A percentile compares a stretch with the other conserved stretches of the same genome.
Evolutionary conservation across 2,888 invertebrate species (phyloP).

Genomic region (Thymelicus sylvestris): DNA sequence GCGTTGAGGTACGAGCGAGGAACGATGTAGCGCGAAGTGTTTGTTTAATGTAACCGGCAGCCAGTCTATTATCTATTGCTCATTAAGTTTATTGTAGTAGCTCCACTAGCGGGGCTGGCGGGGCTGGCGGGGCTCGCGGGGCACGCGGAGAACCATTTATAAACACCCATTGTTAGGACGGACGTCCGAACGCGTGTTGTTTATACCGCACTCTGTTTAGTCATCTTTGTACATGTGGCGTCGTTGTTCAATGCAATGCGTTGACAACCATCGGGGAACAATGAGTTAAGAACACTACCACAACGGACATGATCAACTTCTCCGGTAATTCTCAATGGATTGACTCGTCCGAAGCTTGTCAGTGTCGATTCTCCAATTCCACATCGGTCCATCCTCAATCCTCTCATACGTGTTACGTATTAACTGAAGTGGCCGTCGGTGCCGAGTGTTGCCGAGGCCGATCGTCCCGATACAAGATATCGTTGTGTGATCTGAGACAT

Average conservation of each 20-base stretch:
- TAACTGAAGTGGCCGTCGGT: constrained; percentile 5
- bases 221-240: neutral
- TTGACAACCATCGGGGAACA: no score
- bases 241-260: no score
- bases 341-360: no score
- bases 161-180: constrained; percentile 26
- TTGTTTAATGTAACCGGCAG: constrained; percentile 29
- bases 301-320: no score
- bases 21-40: constrained; percentile 17
- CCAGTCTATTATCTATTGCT: constrained; percentile 30
- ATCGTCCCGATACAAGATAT: constrained; percentile 12
- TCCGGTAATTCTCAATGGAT: no score
- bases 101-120: no score
- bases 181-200: constrained; percentile 14
- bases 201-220: neutral
- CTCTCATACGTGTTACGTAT: constrained; percentile 5
- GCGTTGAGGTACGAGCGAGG: neutral
- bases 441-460: neutral
- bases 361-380: no score
- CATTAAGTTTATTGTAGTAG: constrained; percentile 27
- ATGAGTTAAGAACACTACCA: no score
- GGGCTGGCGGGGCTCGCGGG: no score
- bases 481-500: constrained; percentile 5
- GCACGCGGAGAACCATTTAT: constrained; percentile 7
- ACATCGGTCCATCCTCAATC: neutral